Conservation (phyloP, 2,797 vertebrate genomes). For the Pseudocheirus occidentalis region DNA sequence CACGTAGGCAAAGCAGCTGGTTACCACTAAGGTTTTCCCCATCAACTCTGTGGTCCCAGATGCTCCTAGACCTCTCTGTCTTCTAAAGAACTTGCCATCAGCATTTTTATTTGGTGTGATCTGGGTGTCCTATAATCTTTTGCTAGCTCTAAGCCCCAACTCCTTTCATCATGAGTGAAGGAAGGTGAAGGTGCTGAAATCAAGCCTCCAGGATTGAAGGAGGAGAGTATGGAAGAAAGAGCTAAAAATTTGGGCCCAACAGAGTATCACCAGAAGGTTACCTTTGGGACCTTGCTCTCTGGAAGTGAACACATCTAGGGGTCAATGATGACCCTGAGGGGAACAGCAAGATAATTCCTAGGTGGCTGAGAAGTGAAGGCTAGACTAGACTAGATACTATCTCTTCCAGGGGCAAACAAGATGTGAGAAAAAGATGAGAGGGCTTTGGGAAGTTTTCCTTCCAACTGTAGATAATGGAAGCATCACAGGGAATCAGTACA, state of each 20-base stretch:
- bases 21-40: not conserved
- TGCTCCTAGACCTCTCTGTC: not conserved
- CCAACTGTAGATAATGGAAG: not conserved
- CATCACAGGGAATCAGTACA: not conserved
- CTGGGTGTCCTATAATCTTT: not conserved
- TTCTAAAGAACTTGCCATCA: not conserved
- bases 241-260: not conserved
- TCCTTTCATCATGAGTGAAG: not conserved
- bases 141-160: not conserved
- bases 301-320: not conserved
- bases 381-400: not conserved
- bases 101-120: not conserved
- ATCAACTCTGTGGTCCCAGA: not conserved
- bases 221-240: not conserved
- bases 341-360: not conserved
- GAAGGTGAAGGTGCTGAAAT: not conserved
- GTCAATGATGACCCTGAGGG: not conserved
- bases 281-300: not conserved
- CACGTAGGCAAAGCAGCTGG: not conserved
- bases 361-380: not conserved
- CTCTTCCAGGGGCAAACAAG: not conserved
- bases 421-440: not conserved
- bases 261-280: conserved; percentile 21
- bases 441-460: not conserved
- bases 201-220: not conserved